A percentile compares a stretch with the other conserved stretches of the same genome.
Conservation (phyloP, 2,888 invertebrate genomes). For the Prosopocoilus inquinatus region DNA sequence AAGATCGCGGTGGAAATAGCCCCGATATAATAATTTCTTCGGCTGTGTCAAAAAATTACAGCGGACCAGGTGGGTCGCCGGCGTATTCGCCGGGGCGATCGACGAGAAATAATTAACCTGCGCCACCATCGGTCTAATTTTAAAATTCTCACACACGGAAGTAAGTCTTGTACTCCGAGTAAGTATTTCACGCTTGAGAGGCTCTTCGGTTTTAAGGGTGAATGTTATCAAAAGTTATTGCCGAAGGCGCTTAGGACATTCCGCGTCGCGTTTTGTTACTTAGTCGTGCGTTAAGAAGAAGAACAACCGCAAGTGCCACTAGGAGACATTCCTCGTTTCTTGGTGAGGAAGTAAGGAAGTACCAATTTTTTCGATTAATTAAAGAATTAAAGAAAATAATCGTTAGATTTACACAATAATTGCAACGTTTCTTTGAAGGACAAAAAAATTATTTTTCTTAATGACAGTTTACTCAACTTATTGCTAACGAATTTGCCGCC, state of each 20-base stretch:
- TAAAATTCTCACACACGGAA: constrained; percentile 12
- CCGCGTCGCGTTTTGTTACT: constrained; percentile 12
- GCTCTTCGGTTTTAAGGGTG: constrained; percentile 19
- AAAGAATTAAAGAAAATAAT: too few species aligned
- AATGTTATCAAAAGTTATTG: constrained; percentile 18
- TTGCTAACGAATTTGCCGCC: too few species aligned
- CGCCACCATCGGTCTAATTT: constrained; percentile 7
- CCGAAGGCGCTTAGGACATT: constrained; percentile 12
- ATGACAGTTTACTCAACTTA: too few species aligned
- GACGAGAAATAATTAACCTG: constrained; percentile 1
- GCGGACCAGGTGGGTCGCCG: constrained; percentile 1
- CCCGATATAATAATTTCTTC: constrained; percentile 11
- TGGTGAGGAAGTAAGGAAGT: too few species aligned
- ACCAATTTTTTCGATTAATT: too few species aligned
- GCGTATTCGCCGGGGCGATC: not conserved
- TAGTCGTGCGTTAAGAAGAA: constrained; percentile 4
- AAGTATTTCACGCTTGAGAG: constrained; percentile 6
- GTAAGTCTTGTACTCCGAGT: constrained; percentile 12
- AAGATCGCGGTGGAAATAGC: constrained; percentile 6
- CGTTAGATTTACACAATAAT: too few species aligned
- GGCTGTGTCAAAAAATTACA: constrained; percentile 6
- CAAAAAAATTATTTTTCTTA: too few species aligned
- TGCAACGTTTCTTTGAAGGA: too few species aligned
- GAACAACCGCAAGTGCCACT: too few species aligned
- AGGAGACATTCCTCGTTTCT: too few species aligned